Percentiles rank a stretch among this genome's conserved stretches.
Conservation (phyloP, 2,888 invertebrate species). For the Temnothorax unifasciatus region DNA sequence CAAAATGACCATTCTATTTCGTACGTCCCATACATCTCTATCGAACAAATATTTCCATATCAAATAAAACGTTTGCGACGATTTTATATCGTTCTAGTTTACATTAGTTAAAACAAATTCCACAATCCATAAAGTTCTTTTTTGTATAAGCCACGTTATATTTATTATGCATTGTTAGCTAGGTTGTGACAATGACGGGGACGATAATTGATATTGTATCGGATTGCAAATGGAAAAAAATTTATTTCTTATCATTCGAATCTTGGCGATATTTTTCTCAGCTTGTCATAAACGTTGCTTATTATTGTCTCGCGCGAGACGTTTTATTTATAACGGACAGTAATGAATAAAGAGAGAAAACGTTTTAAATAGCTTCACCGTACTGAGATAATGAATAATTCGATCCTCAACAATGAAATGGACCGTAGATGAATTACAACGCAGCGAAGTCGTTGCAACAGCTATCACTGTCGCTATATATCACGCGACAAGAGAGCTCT, state of each 20-base stretch:
- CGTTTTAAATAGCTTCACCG: neutral
- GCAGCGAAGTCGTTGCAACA: conserved; percentile 32
- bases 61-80: neutral
- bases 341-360: conserved; percentile 1
- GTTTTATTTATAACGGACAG: neutral
- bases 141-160: neutral
- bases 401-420: conserved; percentile 25
- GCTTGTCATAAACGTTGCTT: neutral
- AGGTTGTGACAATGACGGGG: neutral
- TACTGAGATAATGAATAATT: conserved; percentile 22
- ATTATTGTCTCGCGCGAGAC: neutral
- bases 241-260: neutral
- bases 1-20: neutral
- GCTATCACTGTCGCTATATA: conserved; percentile 39
- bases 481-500: conserved; percentile 38
- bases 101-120: neutral
- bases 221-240: neutral
- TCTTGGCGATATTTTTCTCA: neutral
- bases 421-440: conserved; percentile 15
- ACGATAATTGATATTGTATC: neutral
- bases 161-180: neutral
- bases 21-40: neutral
- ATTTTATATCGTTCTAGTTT: neutral
- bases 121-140: neutral
- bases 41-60: conserved; percentile 22